phyloP scores from a whole-genome alignment of 2,888 invertebrate genomes.

The Coenonympha arcania region DNA sequence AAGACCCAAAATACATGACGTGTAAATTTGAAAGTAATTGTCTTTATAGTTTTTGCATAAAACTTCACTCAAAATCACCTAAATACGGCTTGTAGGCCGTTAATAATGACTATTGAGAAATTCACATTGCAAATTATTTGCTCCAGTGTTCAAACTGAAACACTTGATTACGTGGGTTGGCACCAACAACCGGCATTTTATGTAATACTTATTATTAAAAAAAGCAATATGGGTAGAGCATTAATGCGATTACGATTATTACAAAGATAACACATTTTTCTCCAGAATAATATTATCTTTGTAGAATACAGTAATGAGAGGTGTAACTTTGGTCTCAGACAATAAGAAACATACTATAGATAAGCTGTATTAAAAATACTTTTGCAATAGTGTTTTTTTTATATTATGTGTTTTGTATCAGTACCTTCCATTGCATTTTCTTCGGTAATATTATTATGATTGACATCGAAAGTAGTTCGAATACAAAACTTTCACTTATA shows the following conservation, averaged over 20 bases:
- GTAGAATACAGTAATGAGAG: background rate
- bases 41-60: too few relatives aligned
- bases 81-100: too few relatives aligned
- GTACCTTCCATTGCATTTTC: constrained; percentile 59
- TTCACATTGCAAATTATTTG: background rate
- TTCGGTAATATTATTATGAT: constrained; percentile 33
- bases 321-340: background rate
- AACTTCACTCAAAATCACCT: too few relatives aligned
- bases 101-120: too few relatives aligned
- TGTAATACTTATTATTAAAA: constrained; percentile 10
- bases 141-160: constrained; percentile 14
- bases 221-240: background rate
- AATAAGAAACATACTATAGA: background rate
- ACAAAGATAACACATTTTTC: background rate
- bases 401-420: constrained; percentile 7
- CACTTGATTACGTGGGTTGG: constrained; percentile 3
- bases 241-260: background rate
- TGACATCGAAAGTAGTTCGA: constrained; percentile 12
- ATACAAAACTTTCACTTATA: constrained; percentile 15
- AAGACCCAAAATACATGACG: too few relatives aligned
- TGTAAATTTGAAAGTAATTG: too few relatives aligned
- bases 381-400: background rate
- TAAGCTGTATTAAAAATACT: background rate
- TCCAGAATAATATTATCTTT: background rate
- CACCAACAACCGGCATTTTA: constrained; percentile 13